These are phyloP conservation scores for Aplochiton taeniatus DNA, from an alignment of 2,797 vertebrate species.

Conservation along the genomic window DNA sequence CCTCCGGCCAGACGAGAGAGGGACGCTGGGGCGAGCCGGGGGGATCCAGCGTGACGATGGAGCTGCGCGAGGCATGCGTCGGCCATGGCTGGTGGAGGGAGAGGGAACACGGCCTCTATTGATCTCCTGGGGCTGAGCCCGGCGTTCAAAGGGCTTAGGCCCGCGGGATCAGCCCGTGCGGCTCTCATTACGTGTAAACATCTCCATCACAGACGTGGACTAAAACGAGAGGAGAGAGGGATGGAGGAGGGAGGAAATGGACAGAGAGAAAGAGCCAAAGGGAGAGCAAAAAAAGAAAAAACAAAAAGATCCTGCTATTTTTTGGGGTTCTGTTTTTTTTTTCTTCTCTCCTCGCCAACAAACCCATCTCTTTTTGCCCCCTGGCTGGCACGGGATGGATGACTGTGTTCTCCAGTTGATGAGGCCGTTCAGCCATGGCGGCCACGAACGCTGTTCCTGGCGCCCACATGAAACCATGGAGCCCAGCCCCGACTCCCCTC, in stretches of 20 bases:
- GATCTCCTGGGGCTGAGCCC: slow-evolving; percentile 60
- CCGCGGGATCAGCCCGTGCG: slow-evolving; percentile 42
- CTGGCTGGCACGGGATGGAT: slow-evolving; percentile 48
- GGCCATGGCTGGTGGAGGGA: neutral
- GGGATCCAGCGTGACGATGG: neutral
- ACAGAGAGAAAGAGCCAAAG: slow-evolving; percentile 27
- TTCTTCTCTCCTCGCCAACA: neutral
- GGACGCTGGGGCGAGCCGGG: no score
- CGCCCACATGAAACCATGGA: slow-evolving; percentile 61
- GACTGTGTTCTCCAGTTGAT: slow-evolving; percentile 43
- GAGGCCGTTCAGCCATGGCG: slow-evolving; percentile 46
- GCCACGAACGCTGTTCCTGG: slow-evolving; percentile 44
- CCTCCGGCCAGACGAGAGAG: no score
- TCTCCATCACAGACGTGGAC: slow-evolving; percentile 46
- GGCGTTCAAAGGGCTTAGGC: slow-evolving; percentile 55
- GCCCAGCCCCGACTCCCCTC: slow-evolving; percentile 23
- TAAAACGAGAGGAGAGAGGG: neutral
- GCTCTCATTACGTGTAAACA: slow-evolving; percentile 63
- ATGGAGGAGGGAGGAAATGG: slow-evolving; percentile 22
- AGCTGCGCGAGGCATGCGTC: neutral
- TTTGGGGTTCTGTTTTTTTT: slow-evolving; percentile 7
- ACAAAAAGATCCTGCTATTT: slow-evolving; percentile 11
- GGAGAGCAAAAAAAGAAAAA: slow-evolving; percentile 9
- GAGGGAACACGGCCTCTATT: slow-evolving; percentile 54
- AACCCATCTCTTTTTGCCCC: no score